phyloP scores from a whole-genome alignment of 2,888 invertebrate genomes.

The Tupiocoris notatus region DNA sequence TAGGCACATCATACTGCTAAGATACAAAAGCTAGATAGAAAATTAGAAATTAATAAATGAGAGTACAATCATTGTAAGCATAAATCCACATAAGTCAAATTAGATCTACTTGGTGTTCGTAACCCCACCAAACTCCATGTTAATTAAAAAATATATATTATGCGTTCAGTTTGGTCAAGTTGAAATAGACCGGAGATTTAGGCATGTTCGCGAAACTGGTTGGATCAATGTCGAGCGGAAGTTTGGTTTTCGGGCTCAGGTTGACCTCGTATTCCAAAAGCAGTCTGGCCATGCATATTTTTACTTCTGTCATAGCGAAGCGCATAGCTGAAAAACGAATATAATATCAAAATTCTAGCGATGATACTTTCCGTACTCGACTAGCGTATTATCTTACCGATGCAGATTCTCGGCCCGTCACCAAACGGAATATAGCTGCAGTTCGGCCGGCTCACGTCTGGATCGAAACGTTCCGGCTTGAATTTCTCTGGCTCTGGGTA shows the following conservation, averaged over 20 bases:
- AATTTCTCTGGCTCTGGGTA: slow-evolving; percentile 30
- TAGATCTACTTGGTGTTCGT: no score
- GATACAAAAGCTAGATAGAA: no score
- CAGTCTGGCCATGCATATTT: slow-evolving; percentile 26
- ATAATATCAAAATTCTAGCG: no score
- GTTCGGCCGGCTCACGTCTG: slow-evolving; percentile 4
- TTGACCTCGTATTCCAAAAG: slow-evolving; percentile 20
- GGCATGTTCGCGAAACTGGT: not conserved
- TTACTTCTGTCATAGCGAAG: slow-evolving; percentile 41
- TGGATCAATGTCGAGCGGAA: slow-evolving; percentile 8
- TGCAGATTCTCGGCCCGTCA: slow-evolving; percentile 38
- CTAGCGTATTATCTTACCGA: slow-evolving; percentile 11
- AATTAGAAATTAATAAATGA: no score
- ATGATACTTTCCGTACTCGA: not conserved
- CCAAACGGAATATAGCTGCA: slow-evolving; percentile 26
- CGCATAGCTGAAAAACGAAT: slow-evolving; percentile 42
- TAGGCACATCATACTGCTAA: no score
- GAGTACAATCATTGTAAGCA: no score
- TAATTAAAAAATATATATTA: no score
- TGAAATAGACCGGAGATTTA: slow-evolving; percentile 10
- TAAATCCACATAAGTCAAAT: no score
- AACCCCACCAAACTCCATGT: no score
- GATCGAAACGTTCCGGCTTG: slow-evolving; percentile 21
- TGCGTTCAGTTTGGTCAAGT: not conserved
- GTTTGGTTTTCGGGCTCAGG: slow-evolving; percentile 25